Evolutionary conservation across 2,113 vertebrate genomes (phyloP).

Genomic region (Psettodes erumei): DNA sequence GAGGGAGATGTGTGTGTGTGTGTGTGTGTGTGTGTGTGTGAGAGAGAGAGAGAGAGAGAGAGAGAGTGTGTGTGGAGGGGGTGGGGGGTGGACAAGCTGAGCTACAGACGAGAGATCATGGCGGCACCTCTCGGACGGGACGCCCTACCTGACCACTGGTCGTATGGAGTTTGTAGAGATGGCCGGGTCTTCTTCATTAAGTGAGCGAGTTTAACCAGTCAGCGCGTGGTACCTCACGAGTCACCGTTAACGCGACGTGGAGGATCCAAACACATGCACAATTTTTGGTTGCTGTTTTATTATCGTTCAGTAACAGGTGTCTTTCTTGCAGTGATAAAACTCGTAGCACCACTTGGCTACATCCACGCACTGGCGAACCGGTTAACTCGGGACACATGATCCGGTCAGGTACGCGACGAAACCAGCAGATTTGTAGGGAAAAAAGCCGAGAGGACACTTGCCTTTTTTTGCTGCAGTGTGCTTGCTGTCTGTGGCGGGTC

Average conservation of each 20-base stretch:
- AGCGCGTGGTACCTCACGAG: background rate
- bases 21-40: no score
- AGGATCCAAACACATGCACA: no score
- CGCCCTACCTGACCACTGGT: constrained; percentile 93
- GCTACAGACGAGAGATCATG: constrained; percentile 86
- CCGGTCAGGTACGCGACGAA: constrained; percentile 90
- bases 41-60: constrained; percentile 18
- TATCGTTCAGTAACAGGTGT: constrained; percentile 84
- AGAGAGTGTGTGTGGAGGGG: constrained; percentile 18
- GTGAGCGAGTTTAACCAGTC: constrained; percentile 77
- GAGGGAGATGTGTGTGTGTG: no score
- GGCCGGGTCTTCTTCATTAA: constrained; percentile 96
- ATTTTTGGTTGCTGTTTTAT: constrained; percentile 33
- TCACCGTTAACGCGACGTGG: background rate
- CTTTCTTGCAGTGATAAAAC: constrained; percentile 89
- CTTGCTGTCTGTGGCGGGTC: constrained; percentile 23
- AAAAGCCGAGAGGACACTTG: background rate
- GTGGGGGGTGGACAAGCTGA: constrained; percentile 56
- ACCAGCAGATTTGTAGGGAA: constrained; percentile 34
- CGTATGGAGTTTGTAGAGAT: constrained; percentile 93
- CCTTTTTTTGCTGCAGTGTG: constrained; percentile 48
- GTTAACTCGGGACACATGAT: constrained; percentile 99
- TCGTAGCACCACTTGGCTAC: constrained; percentile 92
- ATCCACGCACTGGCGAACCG: constrained; percentile 93
- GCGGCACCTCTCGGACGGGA: constrained; percentile 91